Percentiles rank a stretch among this genome's conserved stretches.
These are phyloP conservation scores for Resseliella maxima DNA, from an alignment of 2,888 invertebrate genomes.

Conservation along the genomic window DNA sequence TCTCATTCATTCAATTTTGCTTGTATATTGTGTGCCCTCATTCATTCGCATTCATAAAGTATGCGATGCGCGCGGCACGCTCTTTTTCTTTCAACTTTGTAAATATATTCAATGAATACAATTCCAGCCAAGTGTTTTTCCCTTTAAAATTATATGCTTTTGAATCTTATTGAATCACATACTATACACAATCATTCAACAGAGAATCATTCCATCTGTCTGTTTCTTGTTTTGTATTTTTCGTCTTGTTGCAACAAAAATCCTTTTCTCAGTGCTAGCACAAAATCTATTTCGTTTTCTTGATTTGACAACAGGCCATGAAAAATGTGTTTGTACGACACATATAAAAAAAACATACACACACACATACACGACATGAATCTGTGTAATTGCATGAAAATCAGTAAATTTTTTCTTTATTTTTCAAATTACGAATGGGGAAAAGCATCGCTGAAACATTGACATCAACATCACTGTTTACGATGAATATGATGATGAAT, in stretches of 20 bases:
- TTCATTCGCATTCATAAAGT: too few species aligned
- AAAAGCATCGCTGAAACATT: not conserved
- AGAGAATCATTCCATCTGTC: not conserved
- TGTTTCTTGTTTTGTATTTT: not conserved
- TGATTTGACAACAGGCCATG: constrained; percentile 3
- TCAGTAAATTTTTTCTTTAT: constrained; percentile 43
- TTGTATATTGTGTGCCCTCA: not conserved
- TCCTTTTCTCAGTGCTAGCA: not conserved
- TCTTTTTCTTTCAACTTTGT: not conserved
- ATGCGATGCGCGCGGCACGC: not conserved
- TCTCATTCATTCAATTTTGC: not conserved
- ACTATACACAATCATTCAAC: not conserved
- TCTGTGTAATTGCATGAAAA: constrained; percentile 32
- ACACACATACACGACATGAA: not conserved
- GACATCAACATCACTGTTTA: not conserved
- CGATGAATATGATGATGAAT: not conserved
- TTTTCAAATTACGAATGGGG: not conserved
- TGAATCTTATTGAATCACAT: constrained; percentile 15
- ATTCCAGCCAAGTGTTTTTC: not conserved
- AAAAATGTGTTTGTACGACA: not conserved
- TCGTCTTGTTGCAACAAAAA: too few species aligned
- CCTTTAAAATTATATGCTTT: constrained; percentile 1
- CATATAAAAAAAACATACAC: not conserved
- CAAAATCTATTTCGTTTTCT: not conserved
- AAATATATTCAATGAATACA: not conserved